Base-by-base conservation (phyloP, 2,797 vertebrate genomes). In the Onychomys arenicola region DNA sequence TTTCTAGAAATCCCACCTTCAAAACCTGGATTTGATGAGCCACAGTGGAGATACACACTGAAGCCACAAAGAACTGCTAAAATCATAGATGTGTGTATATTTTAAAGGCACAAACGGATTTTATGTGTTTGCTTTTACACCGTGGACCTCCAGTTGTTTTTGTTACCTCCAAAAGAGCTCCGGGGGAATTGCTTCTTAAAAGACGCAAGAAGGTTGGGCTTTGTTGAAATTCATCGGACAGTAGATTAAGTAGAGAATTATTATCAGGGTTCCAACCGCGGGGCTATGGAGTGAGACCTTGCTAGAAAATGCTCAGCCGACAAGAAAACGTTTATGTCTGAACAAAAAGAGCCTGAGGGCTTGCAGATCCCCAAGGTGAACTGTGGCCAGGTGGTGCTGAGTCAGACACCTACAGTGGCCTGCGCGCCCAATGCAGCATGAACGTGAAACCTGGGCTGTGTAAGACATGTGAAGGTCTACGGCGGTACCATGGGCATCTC, bases 21-120 rank as follows among this genome's bases (percentile, higher is more conserved):
- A 52, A 43, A 91, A 34, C 43, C 14, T 34, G 27, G 14, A 6
- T 65, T 46, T 49, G 65, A 29, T 21, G 52, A 75, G 29, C 57
- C 57, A 71, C n/a, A 9, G 27, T 19, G 17, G 23, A 46, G 65
- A 46, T 21, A 29, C 43, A 46, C 57, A 10, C 4, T 16, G 40
- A 89, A 91, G 23, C 12, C 77, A 0, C 19, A 90, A 37, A 32
- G 1, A 61, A 75, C 6, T 13, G 84, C 40, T 67, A 78, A 37
- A 80, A 75, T n/a, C 69, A n/a, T 73, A 43, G 59, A 71, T 84
- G 57, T 65, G 0, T 19, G 10, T 63, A 0, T 19, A 12, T 63
- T 92, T 34, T 67, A 34, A 87, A 76, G 57, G 29, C 12, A 1
- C 27, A 57, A 37, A 71, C 55, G 34, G 16, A 77, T 80, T 85